A percentile compares a stretch with the other conserved stretches of the same genome.
phyloP scores from a whole-genome alignment of 2,888 invertebrate species.

The Acleris literana region DNA sequence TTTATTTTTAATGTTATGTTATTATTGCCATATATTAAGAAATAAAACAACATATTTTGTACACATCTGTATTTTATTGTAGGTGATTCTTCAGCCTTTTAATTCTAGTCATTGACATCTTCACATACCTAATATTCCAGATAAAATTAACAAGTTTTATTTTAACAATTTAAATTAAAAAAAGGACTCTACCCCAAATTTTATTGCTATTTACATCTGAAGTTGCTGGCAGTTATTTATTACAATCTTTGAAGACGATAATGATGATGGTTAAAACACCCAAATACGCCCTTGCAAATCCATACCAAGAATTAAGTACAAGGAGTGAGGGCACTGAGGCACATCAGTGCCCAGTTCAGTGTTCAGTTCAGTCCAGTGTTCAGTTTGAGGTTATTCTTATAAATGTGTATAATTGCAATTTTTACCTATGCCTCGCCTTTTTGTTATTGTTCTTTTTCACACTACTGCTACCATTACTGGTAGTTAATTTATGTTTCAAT shows the following conservation, averaged over 20 bases:
- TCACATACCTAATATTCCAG: too few relatives aligned
- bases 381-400: conserved; percentile 5
- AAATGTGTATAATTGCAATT: conserved; percentile 23
- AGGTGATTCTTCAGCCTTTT: too few relatives aligned
- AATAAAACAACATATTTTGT: conserved; percentile 38
- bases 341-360: conserved; percentile 17
- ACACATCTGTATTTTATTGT: conserved; percentile 34
- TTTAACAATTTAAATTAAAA: too few relatives aligned
- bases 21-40: conserved; percentile 20
- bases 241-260: too few relatives aligned
- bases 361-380: too few relatives aligned
- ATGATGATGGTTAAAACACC: too few relatives aligned
- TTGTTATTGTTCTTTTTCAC: conserved; percentile 91
- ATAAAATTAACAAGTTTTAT: too few relatives aligned
- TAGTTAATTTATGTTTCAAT: conserved; percentile 80
- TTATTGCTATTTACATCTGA: too few relatives aligned
- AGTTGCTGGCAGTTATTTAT: too few relatives aligned
- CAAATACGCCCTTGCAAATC: conserved; percentile 1
- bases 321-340: conserved; percentile 9
- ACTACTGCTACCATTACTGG: conserved; percentile 73
- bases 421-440: conserved; percentile 92
- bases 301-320: conserved; percentile 7
- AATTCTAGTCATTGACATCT: too few relatives aligned
- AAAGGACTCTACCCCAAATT: too few relatives aligned
- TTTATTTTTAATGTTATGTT: not conserved